Evolutionary conservation across 2,797 vertebrate species (phyloP), one percentile per base, ranked within the genome.

Genomic region (Trematomus bernacchii): DNA sequence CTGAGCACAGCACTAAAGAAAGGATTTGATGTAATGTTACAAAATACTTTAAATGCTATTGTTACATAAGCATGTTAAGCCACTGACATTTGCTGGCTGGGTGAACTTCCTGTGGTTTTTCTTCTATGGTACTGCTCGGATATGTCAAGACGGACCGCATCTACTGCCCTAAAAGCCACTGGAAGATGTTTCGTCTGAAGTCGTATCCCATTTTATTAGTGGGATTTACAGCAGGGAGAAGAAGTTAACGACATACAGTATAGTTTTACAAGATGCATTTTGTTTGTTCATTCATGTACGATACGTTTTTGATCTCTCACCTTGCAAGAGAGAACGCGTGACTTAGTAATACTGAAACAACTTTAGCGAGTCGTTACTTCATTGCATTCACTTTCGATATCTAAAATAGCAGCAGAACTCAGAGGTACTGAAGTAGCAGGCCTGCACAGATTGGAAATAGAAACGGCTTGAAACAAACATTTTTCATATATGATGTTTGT

Each of bases 31-130:
- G 44, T 68, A 15, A 71, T 61, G 73, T 66, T 76, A 61, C 44
- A 61, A 70, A 65, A 75, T 52, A 53, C 58, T 60, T 67, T 66
- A 81, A 83, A 79, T 65, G 73, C 50, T 57, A 16, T 42, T 30
- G 71, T 87, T 86, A 84, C 55, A 73, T 87, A 90, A 87, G 61
- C 53, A 44, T 58, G 79, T 85, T 86, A 74, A 86, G 72, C 86
- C 83, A 88, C 67, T 70, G 76, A 61, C 69, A 71, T 89, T 85
- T 73, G 57, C 47, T n/a, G 71, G 50, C 50, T 61, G 55, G 68
- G 61, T 68, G 62, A 71, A 61, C 19, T 33, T 37, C 76, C 67
- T 62, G 59, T 53, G 57, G 60, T 77, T 79, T 64, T 15, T 81
- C 19, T 48, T 3, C 52, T 51, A 48, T 0, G 14, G 51, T 8